phyloP scores from a whole-genome alignment of 23 tunicate species.

The Ciona savignyi region DNA sequence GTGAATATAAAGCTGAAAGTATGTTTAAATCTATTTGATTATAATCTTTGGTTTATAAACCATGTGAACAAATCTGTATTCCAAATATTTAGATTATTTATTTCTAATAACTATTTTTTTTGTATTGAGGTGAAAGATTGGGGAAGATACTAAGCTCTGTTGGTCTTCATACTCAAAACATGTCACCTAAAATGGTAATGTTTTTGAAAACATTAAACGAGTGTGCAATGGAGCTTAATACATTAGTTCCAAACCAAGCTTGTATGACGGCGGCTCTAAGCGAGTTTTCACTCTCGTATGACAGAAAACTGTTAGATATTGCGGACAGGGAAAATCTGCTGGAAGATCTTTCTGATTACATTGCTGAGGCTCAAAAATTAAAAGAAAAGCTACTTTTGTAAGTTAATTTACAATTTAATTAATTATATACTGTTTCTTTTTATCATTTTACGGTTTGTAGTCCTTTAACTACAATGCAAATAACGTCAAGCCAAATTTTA shows the following conservation, averaged over 20 bases:
- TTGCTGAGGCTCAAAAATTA: not conserved
- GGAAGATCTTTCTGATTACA: not conserved
- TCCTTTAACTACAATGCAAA: no score
- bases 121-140: constrained; percentile 32
- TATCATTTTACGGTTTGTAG: no score
- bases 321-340: not conserved
- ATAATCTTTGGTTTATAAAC: no score
- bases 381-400: no score
- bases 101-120: no score
- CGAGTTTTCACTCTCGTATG: not conserved
- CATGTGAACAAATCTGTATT: no score
- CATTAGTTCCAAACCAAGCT: not conserved
- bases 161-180: constrained; percentile 13
- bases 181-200: constrained; percentile 14
- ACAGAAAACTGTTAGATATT: not conserved
- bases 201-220: constrained; percentile 3
- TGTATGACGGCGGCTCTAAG: constrained; percentile 5
- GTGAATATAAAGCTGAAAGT: no score
- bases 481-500: no score
- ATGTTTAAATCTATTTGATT: no score
- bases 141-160: constrained; percentile 2
- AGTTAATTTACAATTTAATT: no score
- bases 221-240: constrained; percentile 6
- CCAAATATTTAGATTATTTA: no score
- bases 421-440: no score